Evolutionary conservation across 2,797 vertebrate genomes (phyloP).

Genomic region (Mus minutoides): DNA sequence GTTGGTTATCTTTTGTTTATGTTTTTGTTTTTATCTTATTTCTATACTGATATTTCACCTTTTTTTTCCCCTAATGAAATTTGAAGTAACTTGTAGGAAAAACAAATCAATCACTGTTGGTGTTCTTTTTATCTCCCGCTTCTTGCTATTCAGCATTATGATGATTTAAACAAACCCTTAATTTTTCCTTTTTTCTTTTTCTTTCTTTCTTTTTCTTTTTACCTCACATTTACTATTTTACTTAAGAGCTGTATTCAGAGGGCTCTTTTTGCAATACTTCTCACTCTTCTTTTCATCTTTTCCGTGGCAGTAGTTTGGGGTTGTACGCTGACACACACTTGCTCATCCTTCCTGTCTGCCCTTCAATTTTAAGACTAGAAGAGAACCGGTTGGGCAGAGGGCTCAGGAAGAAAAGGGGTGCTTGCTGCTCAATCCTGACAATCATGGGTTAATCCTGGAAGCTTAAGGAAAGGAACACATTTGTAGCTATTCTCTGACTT

Average conservation of each 20-base stretch:
- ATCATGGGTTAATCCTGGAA: too few relatives aligned
- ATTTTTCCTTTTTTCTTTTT: background rate
- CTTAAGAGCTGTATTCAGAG: background rate
- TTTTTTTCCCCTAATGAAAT: slow-evolving; percentile 24
- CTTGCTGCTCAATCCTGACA: background rate
- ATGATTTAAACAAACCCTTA: background rate
- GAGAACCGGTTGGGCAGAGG: too few relatives aligned
- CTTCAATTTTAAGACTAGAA: background rate
- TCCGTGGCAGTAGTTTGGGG: accelerated
- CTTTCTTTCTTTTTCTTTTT: background rate
- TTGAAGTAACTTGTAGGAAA: background rate
- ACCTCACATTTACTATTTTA: background rate
- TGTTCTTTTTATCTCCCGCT: background rate
- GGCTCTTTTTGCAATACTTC: background rate
- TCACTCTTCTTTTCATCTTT: background rate
- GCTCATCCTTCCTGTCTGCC: too few relatives aligned
- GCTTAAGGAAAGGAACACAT: background rate
- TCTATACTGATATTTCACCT: background rate
- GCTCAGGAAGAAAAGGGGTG: background rate
- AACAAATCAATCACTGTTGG: background rate
- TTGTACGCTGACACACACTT: accelerated
- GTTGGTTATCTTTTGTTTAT: too few relatives aligned
- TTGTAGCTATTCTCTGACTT: background rate
- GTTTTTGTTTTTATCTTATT: background rate
- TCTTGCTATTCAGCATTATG: background rate